Base-by-base conservation (phyloP, 2,113 vertebrate genomes). In the Arizona elegans region DNA sequence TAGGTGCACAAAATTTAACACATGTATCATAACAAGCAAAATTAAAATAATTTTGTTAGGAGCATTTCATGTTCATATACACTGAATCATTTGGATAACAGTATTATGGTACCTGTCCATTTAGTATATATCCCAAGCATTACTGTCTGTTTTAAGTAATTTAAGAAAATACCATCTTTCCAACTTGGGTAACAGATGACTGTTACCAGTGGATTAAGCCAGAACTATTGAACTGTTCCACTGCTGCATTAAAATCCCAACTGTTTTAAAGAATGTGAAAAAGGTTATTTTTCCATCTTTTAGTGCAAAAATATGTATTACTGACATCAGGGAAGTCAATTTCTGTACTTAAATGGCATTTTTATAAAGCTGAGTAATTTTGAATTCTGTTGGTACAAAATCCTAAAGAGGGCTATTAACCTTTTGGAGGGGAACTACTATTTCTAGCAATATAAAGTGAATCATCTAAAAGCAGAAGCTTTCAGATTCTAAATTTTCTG, bases 381-480 rank as follows among this genome's bases (percentile, higher is more conserved):
- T 91, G 33, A 91, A 86, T 29, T 56, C 5, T 53, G 26, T n/a
- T 65, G 19, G 65, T 91, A 93, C 88, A 90, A 93, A 96, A 75
- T 92, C 47, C 91, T 87, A 3, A 86, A 94, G 65, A 91, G 58
- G 95, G 94, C 17, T 88, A 94, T 3, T 23, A 93, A 86, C 55
- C 21, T 59, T 59, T 50, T 26, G 50, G 47, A 19, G 54, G 43
- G 26, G 10, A 33, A 92, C 8, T 87, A 2, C 21, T 12, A 55
- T 26, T 88, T 26, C 9, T 7, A 65, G 29, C 62, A 54, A 93
- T 94, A 38, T 70, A 94, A 94, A 38, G 38, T 59, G 89, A 89
- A 94, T 95, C 92, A 88, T 94, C 90, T 91, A 90, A 87, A 94
- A 55, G 95, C 87, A 96, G 50, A 43, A 91, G 59, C 5, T 23